These are phyloP conservation scores for Phlogophora meticulosa DNA, from an alignment of 2,888 invertebrate species.

Conservation along the genomic window DNA sequence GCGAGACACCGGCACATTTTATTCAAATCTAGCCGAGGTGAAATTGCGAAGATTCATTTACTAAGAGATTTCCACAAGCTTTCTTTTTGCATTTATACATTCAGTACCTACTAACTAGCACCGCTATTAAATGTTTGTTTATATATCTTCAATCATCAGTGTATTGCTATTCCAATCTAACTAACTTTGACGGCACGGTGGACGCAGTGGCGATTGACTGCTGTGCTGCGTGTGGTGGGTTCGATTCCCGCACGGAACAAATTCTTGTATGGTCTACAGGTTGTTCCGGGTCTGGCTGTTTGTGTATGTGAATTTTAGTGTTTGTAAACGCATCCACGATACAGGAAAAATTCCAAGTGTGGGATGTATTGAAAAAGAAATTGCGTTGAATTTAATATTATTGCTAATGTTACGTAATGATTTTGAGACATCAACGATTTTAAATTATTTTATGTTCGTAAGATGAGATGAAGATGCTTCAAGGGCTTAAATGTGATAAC, in stretches of 20 bases:
- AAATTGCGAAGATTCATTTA: slow-evolving; percentile 59
- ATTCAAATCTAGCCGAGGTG: slow-evolving; percentile 74
- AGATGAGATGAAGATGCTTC: slow-evolving; percentile 14
- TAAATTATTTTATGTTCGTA: slow-evolving; percentile 25
- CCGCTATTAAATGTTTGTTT: slow-evolving; percentile 14
- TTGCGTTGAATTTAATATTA: slow-evolving; percentile 14
- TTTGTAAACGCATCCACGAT: no score
- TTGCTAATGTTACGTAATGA: slow-evolving; percentile 22
- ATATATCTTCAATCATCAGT: slow-evolving; percentile 14
- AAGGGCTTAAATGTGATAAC: slow-evolving; percentile 7
- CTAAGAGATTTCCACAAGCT: slow-evolving; percentile 37
- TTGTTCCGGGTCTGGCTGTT: no score
- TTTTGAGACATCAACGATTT: slow-evolving; percentile 26
- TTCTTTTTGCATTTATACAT: slow-evolving; percentile 45
- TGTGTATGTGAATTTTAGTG: no score
- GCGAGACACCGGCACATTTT: slow-evolving; percentile 68
- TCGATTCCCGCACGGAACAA: no score
- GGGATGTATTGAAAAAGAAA: no score
- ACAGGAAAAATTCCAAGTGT: no score
- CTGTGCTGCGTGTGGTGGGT: no score
- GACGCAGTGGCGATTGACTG: no score
- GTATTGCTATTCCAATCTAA: slow-evolving; percentile 15
- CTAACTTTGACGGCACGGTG: no score
- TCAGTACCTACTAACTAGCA: slow-evolving; percentile 12
- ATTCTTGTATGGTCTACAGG: no score